Evolutionary conservation across 2,888 invertebrate genomes (phyloP).

Genomic region (Hydropsyche betteni): DNA sequence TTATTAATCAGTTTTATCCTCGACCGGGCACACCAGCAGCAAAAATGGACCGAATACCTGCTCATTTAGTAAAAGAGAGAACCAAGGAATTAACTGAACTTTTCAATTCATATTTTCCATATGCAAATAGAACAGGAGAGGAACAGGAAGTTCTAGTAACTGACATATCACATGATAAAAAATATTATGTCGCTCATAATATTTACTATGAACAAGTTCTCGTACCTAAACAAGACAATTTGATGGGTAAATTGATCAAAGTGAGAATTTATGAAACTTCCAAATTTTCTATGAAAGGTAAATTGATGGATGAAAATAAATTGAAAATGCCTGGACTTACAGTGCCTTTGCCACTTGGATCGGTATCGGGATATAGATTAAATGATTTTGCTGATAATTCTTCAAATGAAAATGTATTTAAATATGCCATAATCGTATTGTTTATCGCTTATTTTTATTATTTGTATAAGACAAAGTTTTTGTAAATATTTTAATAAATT

Average conservation of each 20-base stretch:
- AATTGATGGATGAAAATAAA: slow-evolving; percentile 69
- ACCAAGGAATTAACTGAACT: slow-evolving; percentile 89
- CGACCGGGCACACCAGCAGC: slow-evolving; percentile 97
- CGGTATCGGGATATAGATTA: slow-evolving; percentile 65
- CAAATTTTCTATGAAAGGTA: slow-evolving; percentile 82
- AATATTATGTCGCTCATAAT: slow-evolving; percentile 94
- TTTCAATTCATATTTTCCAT: slow-evolving; percentile 90
- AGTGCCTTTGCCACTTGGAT: slow-evolving; percentile 66
- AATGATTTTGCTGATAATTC: background rate
- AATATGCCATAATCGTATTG: slow-evolving; percentile 35
- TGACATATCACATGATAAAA: slow-evolving; percentile 90
- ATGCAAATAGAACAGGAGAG: slow-evolving; percentile 72
- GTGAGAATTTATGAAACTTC: slow-evolving; percentile 76
- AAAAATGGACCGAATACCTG: slow-evolving; percentile 82
- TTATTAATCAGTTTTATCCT: slow-evolving; percentile 98
- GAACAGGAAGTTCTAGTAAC: slow-evolving; percentile 86
- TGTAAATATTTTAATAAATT: slow-evolving; percentile 40
- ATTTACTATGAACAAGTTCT: slow-evolving; percentile 94
- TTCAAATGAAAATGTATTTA: slow-evolving; percentile 26
- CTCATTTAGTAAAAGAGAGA: slow-evolving; percentile 87
- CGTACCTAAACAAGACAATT: slow-evolving; percentile 78
- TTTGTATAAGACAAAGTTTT: slow-evolving; percentile 45
- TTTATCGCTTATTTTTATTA: slow-evolving; percentile 36
- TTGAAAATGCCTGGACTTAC: slow-evolving; percentile 63
- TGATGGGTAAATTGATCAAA: slow-evolving; percentile 83